Conservation (phyloP, 1,140 invertebrate species). For the Chelonus insularis region DNA sequence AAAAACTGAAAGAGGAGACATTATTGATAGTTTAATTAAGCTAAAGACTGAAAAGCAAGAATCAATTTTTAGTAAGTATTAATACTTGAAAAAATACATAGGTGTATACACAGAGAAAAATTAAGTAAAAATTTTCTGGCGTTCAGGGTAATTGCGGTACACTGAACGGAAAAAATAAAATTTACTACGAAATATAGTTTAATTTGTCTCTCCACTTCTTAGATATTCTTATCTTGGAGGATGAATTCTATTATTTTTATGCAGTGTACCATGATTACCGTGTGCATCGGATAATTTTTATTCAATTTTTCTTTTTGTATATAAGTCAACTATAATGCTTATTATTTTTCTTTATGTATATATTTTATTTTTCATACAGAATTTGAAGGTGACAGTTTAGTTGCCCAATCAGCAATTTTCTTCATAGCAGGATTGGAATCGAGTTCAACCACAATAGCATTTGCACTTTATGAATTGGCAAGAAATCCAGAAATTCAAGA, state of each 20-base stretch:
- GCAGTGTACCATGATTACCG: too few species aligned
- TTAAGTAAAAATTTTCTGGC: too few species aligned
- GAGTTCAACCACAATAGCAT: constrained; percentile 53
- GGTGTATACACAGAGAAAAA: not conserved
- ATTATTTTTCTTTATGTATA: not conserved
- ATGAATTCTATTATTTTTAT: too few species aligned
- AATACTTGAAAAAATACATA: not conserved
- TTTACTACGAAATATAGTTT: too few species aligned
- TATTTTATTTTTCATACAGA: constrained; percentile 7
- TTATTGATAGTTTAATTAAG: constrained; percentile 51
- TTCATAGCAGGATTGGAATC: constrained; percentile 61
- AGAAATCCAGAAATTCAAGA: constrained; percentile 33
- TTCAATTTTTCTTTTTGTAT: too few species aligned
- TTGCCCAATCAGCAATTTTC: constrained; percentile 41
- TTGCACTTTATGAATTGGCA: constrained; percentile 49
- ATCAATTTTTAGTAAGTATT: constrained; percentile 46
- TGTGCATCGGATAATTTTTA: too few species aligned
- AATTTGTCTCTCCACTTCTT: too few species aligned
- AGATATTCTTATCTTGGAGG: too few species aligned
- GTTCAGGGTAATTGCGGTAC: too few species aligned
- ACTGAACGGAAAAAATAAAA: too few species aligned
- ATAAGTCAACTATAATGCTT: too few species aligned
- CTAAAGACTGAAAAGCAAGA: constrained; percentile 48
- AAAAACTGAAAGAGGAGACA: constrained; percentile 46
- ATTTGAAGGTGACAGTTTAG: constrained; percentile 22